Conservation (phyloP, 2,113 vertebrate genomes). For the Fregetta grallaria region DNA sequence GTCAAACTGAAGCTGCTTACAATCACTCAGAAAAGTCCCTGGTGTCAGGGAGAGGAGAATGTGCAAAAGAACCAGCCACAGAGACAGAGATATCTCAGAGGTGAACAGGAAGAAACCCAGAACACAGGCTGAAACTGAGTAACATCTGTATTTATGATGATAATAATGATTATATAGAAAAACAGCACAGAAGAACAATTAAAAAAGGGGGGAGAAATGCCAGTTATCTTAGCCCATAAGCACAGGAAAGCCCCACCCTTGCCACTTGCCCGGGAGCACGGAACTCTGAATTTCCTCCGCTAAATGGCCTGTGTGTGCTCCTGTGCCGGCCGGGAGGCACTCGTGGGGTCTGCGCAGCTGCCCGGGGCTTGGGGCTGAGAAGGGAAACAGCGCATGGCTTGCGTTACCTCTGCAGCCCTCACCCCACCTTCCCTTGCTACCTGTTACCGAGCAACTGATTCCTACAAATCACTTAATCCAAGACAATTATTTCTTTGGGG, state of each 20-base stretch:
- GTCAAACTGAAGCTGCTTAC: slow-evolving; percentile 23
- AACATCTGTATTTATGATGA: slow-evolving; percentile 54
- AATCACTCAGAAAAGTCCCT: slow-evolving; percentile 14
- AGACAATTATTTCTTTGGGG: not conserved
- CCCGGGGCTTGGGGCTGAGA: not conserved
- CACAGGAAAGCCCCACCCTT: slow-evolving; percentile 55
- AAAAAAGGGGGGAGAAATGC: slow-evolving; percentile 12
- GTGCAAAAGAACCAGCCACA: not conserved
- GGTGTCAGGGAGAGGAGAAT: slow-evolving; percentile 1
- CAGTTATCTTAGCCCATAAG: slow-evolving; percentile 27
- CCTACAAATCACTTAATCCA: slow-evolving; percentile 42
- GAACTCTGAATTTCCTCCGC: not conserved
- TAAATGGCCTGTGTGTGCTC: not conserved
- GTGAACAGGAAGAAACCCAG: slow-evolving; percentile 36
- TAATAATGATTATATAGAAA: slow-evolving; percentile 45
- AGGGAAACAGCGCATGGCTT: not conserved
- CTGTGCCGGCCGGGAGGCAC: not conserved
- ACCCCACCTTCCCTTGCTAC: not conserved
- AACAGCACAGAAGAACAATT: slow-evolving; percentile 40
- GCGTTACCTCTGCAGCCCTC: not conserved
- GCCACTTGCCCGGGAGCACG: slow-evolving; percentile 18
- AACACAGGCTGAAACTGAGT: not conserved
- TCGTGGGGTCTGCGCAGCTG: not conserved
- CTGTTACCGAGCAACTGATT: slow-evolving; percentile 38
- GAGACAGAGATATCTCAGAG: slow-evolving; percentile 5